Percentiles rank a stretch among this genome's conserved stretches.
phyloP scores from a whole-genome alignment of 2,113 vertebrate genomes.

The Bucco capensis region DNA sequence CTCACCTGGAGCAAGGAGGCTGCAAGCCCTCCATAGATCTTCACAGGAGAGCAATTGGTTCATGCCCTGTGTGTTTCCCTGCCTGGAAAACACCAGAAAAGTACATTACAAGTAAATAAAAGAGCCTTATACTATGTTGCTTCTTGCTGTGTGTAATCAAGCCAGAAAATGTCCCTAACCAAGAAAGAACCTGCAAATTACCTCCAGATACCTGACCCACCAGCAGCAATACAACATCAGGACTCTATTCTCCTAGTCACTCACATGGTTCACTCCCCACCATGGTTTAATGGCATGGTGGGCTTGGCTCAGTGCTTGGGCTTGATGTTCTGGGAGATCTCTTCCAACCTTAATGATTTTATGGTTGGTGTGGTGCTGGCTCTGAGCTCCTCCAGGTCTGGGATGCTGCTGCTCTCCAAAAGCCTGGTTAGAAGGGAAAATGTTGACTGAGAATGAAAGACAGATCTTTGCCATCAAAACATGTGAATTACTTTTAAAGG shows the following conservation, averaged over 20 bases:
- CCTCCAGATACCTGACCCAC: neutral
- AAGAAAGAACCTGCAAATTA: constrained; percentile 20
- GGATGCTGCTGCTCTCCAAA: neutral
- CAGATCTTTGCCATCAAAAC: neutral
- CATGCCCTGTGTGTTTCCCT: neutral
- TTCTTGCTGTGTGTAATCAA: constrained; percentile 47
- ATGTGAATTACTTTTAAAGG: neutral
- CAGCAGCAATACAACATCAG: neutral
- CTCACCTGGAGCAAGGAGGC: neutral
- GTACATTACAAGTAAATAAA: neutral
- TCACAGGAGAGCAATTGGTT: neutral
- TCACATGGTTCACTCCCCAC: neutral
- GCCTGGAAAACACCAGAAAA: constrained; percentile 4
- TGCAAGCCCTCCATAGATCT: neutral
- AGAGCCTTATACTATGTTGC: neutral
- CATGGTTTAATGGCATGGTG: too few species aligned
- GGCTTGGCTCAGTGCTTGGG: too few species aligned
- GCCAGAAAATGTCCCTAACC: constrained; percentile 3
- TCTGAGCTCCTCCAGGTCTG: constrained; percentile 24
- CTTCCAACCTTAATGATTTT: too few species aligned
- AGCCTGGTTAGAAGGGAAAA: neutral
- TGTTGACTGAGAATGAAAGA: neutral
- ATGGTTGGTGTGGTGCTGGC: neutral
- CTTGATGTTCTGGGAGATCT: too few species aligned
- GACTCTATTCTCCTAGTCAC: neutral